Evolutionary conservation across 2,888 invertebrate genomes (phyloP).

Genomic region (Drosophila testacea): DNA sequence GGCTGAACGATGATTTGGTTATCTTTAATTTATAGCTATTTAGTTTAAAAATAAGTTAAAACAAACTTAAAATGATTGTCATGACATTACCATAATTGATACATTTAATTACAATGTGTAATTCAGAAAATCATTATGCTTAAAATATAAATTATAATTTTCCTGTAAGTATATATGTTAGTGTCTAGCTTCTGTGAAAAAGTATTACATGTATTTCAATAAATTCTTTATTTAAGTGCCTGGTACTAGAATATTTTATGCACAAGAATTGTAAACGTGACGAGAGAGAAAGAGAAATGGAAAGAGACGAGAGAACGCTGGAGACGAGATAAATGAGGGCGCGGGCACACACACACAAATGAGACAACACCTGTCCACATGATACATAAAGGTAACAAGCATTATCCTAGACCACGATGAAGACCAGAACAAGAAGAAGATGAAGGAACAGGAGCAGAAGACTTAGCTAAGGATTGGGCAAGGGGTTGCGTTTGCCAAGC

Average conservation of each 20-base stretch:
- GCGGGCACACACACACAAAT: slow-evolving; percentile 41
- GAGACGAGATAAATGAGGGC: background rate
- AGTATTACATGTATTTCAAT: slow-evolving; percentile 26
- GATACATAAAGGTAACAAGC: slow-evolving; percentile 31
- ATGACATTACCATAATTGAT: too few species aligned
- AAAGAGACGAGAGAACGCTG: too few species aligned
- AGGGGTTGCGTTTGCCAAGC: slow-evolving; percentile 27
- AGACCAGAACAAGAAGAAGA: background rate
- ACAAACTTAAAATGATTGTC: too few species aligned
- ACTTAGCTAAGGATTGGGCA: slow-evolving; percentile 2
- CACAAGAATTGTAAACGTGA: background rate
- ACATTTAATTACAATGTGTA: too few species aligned
- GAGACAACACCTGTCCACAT: slow-evolving; percentile 70
- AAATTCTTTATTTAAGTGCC: slow-evolving; percentile 45
- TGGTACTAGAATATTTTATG: slow-evolving; percentile 20
- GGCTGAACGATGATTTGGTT: too few species aligned
- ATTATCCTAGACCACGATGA: slow-evolving; percentile 12
- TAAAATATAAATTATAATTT: background rate
- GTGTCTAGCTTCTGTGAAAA: background rate
- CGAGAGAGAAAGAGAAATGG: background rate
- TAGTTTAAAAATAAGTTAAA: too few species aligned
- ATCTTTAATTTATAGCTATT: too few species aligned
- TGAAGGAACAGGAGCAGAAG: background rate
- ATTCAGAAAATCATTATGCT: background rate
- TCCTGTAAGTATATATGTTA: background rate